Evolutionary conservation across 2,797 vertebrate species (phyloP).

Genomic region (Cuniculus paca): DNA sequence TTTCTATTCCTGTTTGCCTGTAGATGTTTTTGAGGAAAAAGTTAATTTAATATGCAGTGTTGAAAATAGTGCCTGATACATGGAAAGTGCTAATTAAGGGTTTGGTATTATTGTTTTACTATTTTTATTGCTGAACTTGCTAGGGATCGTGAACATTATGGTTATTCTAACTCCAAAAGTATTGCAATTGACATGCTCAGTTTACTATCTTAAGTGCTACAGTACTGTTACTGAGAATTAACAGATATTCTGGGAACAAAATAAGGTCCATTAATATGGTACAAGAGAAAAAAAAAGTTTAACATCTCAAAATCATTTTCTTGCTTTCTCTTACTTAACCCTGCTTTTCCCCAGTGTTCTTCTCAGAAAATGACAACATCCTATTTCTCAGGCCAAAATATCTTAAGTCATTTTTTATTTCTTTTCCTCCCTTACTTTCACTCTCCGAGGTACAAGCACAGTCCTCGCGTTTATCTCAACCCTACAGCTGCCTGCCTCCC

Average conservation of each 20-base stretch:
- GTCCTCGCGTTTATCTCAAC: background rate
- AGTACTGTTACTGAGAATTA: slow-evolving; percentile 47
- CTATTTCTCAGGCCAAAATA: background rate
- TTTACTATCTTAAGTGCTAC: slow-evolving; percentile 25
- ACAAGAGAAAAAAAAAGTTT: background rate
- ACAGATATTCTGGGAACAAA: slow-evolving; percentile 46
- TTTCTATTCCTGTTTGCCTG: background rate
- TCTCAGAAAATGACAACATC: slow-evolving; percentile 39
- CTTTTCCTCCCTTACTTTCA: background rate
- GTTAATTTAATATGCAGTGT: background rate
- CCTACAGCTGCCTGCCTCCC: background rate
- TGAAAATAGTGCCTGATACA: slow-evolving; percentile 6
- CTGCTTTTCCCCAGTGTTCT: background rate
- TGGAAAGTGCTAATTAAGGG: background rate
- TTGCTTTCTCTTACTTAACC: slow-evolving; percentile 9
- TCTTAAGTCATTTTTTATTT: background rate
- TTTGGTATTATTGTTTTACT: slow-evolving; percentile 25
- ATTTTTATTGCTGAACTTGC: slow-evolving; percentile 9
- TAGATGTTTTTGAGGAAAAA: slow-evolving; percentile 22
- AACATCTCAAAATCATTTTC: slow-evolving; percentile 8
- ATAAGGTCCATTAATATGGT: background rate
- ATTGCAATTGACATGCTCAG: background rate
- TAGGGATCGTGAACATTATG: slow-evolving; percentile 24
- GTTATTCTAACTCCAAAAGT: slow-evolving; percentile 29
- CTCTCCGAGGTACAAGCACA: background rate